A percentile compares a stretch with the other conserved stretches of the same genome.
Conservation (phyloP, 2,113 vertebrate species). For the Euleptes europaea region DNA sequence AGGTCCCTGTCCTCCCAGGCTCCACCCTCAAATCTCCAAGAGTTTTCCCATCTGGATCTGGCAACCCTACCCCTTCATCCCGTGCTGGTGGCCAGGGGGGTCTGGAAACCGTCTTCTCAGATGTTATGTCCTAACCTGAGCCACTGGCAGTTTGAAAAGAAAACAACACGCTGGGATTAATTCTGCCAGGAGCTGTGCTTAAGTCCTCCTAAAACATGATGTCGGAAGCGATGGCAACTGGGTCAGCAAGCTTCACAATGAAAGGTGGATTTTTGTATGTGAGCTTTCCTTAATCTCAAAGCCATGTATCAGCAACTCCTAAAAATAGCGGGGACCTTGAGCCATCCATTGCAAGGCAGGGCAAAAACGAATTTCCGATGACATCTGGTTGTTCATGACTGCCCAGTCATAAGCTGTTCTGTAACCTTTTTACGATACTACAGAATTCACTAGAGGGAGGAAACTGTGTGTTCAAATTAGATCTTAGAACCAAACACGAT, state of each 20-base stretch:
- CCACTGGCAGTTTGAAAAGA: not conserved
- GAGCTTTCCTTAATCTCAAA: not conserved
- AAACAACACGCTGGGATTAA: not conserved
- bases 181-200: not conserved
- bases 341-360: not conserved
- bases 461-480: conserved; percentile 52
- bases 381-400: not conserved
- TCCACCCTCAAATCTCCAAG: too few species aligned
- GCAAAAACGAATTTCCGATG: not conserved
- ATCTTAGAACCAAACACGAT: conserved; percentile 42
- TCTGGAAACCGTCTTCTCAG: too few species aligned
- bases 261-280: not conserved
- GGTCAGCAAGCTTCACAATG: not conserved
- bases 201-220: not conserved
- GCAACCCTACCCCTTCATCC: too few species aligned
- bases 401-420: not conserved
- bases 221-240: not conserved
- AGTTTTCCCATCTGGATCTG: too few species aligned
- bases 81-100: too few species aligned
- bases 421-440: not conserved
- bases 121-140: not conserved
- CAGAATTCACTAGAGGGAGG: conserved; percentile 52
- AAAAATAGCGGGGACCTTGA: conserved; percentile 7
- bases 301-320: not conserved
- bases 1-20: too few species aligned